These are phyloP conservation scores for Gorsachius goisagi DNA, from an alignment of 2,113 vertebrate genomes.

Conservation along the genomic window DNA sequence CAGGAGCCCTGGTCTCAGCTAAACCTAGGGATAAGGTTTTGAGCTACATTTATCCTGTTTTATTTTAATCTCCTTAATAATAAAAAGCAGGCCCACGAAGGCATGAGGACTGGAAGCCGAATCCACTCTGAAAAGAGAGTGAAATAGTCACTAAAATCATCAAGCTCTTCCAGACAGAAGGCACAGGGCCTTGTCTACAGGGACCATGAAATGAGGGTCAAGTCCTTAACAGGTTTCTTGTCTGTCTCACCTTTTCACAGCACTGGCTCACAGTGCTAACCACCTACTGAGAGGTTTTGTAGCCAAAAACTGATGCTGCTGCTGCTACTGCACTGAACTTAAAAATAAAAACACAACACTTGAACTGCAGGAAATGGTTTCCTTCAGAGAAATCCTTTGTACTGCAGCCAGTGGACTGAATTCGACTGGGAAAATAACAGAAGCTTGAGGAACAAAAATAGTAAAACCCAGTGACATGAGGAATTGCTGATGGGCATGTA, in stretches of 20 bases:
- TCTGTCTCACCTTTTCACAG: constrained; percentile 8
- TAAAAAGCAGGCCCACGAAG: neutral
- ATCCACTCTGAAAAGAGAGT: neutral
- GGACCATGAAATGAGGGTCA: neutral
- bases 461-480: neutral
- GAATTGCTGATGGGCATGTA: neutral
- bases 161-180: neutral
- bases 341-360: neutral
- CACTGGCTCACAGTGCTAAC: neutral
- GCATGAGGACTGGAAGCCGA: neutral
- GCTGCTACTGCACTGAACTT: neutral
- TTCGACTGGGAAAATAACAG: neutral
- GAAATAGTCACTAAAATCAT: neutral
- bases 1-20: neutral
- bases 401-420: neutral
- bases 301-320: neutral
- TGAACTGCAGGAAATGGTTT: neutral
- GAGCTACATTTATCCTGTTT: neutral
- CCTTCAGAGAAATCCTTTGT: neutral
- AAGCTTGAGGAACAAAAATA: neutral
- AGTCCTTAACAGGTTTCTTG: neutral
- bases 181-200: neutral
- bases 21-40: neutral
- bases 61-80: neutral
- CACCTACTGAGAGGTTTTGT: neutral